Evolutionary conservation across 1,140 invertebrate genomes (phyloP).

Genomic region (Drosophila guanche): DNA sequence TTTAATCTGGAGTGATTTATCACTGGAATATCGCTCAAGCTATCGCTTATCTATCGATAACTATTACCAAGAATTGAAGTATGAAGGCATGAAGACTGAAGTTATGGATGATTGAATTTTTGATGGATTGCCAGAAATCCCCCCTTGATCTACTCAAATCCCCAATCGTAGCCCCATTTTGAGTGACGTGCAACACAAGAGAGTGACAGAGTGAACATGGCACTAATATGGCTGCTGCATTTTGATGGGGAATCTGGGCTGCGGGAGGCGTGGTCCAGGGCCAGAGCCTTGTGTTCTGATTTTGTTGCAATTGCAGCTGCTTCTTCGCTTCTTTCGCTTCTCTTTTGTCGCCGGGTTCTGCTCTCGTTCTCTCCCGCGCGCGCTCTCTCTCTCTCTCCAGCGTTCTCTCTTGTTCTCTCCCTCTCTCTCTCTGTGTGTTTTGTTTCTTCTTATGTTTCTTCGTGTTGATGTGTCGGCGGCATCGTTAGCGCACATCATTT

Average conservation of each 20-base stretch:
- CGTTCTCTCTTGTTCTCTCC: not conserved
- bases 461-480: conserved; percentile 47
- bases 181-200: conserved; percentile 61
- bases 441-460: conserved; percentile 35
- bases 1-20: no score
- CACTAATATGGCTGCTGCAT: conserved; percentile 76
- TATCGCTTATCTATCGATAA: no score
- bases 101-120: no score
- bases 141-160: no score
- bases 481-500: conserved; percentile 58
- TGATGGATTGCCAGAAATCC: no score
- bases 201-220: conserved; percentile 56
- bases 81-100: no score
- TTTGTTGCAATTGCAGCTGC: conserved; percentile 32
- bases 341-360: not conserved
- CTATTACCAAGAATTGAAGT: no score
- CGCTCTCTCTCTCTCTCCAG: not conserved
- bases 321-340: conserved; percentile 1
- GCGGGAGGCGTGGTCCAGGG: conserved; percentile 26
- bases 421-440: not conserved
- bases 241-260: conserved; percentile 5
- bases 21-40: no score
- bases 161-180: conserved; percentile 22
- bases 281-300: conserved; percentile 28
- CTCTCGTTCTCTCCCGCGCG: not conserved